phyloP scores from a whole-genome alignment of 2,888 invertebrate species.

The Luperina testacea region DNA sequence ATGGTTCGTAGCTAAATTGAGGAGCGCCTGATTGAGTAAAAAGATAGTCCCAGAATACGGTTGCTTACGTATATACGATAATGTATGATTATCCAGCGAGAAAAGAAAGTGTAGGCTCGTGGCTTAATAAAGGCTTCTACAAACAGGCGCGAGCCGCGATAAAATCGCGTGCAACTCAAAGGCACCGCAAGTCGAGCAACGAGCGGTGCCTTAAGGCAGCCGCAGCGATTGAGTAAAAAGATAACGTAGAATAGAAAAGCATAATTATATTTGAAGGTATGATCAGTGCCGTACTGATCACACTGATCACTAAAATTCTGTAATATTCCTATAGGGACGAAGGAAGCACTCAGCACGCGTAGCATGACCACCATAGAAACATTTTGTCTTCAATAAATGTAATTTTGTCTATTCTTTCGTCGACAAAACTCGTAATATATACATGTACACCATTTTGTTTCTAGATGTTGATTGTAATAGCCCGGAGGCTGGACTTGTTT shows the following conservation, averaged over 20 bases:
- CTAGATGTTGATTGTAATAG: not conserved
- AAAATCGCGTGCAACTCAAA: no score
- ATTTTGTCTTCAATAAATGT: not conserved
- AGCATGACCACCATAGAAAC: not conserved
- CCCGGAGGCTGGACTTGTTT: not conserved
- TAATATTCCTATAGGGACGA: not conserved
- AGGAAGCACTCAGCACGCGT: not conserved
- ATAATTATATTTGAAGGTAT: not conserved
- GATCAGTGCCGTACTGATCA: not conserved
- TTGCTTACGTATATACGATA: not conserved
- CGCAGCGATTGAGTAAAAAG: not conserved
- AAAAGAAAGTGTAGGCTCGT: not conserved
- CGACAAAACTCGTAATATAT: not conserved
- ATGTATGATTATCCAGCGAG: constrained; percentile 9
- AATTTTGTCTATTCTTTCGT: not conserved
- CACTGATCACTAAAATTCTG: not conserved
- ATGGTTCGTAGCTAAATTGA: constrained; percentile 28
- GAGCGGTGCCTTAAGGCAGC: no score
- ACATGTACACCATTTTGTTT: not conserved
- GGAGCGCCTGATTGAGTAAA: constrained; percentile 3
- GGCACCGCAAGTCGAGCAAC: no score
- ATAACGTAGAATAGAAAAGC: not conserved
- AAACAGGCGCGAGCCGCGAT: no score
- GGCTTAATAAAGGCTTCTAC: not conserved
- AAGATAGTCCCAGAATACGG: constrained; percentile 32